Evolutionary conservation across 2,797 vertebrate genomes (phyloP).

Genomic region (Pempheris klunzingeri): DNA sequence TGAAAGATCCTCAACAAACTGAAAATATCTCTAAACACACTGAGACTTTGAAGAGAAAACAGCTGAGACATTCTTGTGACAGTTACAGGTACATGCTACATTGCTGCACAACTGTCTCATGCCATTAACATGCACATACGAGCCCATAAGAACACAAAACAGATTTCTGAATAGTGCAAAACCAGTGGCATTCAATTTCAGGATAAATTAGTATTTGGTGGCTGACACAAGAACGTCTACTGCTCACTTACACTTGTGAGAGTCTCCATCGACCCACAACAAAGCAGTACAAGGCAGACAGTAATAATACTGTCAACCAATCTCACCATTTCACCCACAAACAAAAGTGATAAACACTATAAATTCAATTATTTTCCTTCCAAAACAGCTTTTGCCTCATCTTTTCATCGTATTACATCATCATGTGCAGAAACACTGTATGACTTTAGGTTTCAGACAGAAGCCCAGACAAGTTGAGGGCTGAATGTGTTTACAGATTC

Average conservation of each 20-base stretch:
- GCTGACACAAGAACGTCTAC: not conserved
- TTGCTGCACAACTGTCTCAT: not conserved
- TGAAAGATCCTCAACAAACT: not conserved
- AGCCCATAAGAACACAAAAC: not conserved
- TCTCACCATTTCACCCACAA: not conserved
- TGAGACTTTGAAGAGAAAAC: not conserved
- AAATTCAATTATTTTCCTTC: not conserved
- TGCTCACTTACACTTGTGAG: not conserved
- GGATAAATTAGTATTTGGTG: no score
- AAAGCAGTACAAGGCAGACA: not conserved
- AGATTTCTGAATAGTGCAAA: not conserved
- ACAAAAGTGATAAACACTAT: not conserved
- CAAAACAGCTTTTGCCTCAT: not conserved
- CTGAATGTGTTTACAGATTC: not conserved
- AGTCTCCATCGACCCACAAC: not conserved
- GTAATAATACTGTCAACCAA: not conserved
- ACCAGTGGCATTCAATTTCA: not conserved
- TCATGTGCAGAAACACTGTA: not conserved
- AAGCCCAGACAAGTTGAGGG: not conserved
- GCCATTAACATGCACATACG: conserved; percentile 25
- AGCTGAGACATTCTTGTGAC: not conserved
- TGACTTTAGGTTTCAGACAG: not conserved
- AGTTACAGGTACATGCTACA: conserved; percentile 11
- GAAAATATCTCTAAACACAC: not conserved
- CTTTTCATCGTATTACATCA: not conserved